Conservation (phyloP, 2,888 invertebrate genomes). For the Monochamus alternatus region DNA sequence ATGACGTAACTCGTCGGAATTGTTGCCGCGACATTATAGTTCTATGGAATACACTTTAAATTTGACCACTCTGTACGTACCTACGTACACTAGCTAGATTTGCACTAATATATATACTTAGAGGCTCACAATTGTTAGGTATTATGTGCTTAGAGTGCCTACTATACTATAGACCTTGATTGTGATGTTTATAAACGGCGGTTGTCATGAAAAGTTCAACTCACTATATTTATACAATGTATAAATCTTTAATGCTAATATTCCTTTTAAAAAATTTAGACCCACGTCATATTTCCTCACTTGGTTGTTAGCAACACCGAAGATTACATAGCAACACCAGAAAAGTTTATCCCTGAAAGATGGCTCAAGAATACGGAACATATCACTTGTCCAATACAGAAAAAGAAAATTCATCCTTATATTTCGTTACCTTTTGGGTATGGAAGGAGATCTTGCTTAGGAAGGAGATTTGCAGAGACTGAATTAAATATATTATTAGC, state of each 20-base stretch:
- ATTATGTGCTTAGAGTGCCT: too few relatives aligned
- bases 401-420: slow-evolving; percentile 81
- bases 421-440: slow-evolving; percentile 85
- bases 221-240: too few relatives aligned
- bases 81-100: too few relatives aligned
- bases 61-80: too few relatives aligned
- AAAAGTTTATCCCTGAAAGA: slow-evolving; percentile 82
- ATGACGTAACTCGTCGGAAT: too few relatives aligned
- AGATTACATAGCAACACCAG: slow-evolving; percentile 81
- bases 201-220: not conserved
- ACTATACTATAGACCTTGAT: too few relatives aligned
- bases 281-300: slow-evolving; percentile 86
- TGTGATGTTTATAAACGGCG: too few relatives aligned
- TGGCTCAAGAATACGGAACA: slow-evolving; percentile 76
- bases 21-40: too few relatives aligned
- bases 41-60: too few relatives aligned
- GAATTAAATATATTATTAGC: slow-evolving; percentile 83
- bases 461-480: slow-evolving; percentile 86
- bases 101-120: too few relatives aligned
- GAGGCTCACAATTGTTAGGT: too few relatives aligned
- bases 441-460: slow-evolving; percentile 84
- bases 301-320: slow-evolving; percentile 83
- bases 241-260: too few relatives aligned
- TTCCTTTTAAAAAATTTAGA: slow-evolving; percentile 72
- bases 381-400: slow-evolving; percentile 62